Evolutionary conservation across 2,888 invertebrate species (phyloP).

Genomic region (Cryptosula pallasiana): DNA sequence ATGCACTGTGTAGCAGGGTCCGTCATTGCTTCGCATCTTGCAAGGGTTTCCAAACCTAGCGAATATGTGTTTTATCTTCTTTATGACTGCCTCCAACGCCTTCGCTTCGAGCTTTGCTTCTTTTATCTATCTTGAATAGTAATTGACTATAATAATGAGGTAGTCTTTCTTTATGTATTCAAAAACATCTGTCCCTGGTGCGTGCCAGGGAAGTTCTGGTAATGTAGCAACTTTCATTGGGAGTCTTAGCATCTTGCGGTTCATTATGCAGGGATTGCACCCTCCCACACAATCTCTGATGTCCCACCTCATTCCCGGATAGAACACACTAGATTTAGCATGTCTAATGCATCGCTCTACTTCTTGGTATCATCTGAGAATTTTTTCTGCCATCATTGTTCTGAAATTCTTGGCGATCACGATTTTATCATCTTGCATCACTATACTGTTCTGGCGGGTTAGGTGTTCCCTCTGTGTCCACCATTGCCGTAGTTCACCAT

Average conservation of each 20-base stretch:
- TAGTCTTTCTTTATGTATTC: neutral
- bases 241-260: neutral
- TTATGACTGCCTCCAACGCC: conserved; percentile 24
- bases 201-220: neutral
- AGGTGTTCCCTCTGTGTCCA: neutral
- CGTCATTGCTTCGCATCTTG: conserved; percentile 29
- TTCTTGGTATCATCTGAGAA: neutral
- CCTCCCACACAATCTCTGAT: too few species aligned
- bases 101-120: neutral
- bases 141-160: too few species aligned
- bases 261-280: too few species aligned
- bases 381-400: neutral
- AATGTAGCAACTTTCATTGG: neutral
- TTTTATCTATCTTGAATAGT: too few species aligned
- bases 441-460: too few species aligned
- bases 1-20: conserved; percentile 27
- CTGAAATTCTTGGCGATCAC: too few species aligned
- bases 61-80: conserved; percentile 25
- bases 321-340: neutral
- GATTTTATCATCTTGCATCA: too few species aligned
- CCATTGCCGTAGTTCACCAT: too few species aligned
- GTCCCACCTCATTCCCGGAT: neutral
- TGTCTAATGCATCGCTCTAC: neutral
- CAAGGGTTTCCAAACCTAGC: conserved; percentile 28
- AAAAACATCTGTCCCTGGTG: neutral